phyloP scores from a whole-genome alignment of 2,888 invertebrate species.

The Alsophila aescularia region DNA sequence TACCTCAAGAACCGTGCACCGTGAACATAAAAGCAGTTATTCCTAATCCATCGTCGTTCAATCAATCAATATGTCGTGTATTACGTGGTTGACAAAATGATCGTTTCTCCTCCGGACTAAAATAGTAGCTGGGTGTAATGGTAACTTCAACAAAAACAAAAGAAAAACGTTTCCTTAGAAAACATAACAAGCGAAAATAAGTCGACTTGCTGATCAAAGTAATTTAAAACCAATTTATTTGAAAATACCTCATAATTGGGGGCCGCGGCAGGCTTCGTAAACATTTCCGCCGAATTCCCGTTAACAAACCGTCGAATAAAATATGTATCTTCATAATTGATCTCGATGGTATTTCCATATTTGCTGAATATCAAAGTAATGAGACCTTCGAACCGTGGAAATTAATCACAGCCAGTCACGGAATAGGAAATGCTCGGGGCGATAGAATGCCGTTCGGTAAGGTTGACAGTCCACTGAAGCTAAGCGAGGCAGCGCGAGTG shows the following conservation, averaged over 20 bases:
- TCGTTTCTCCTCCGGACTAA: too few relatives aligned
- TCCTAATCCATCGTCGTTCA: too few relatives aligned
- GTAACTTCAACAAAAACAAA: too few relatives aligned
- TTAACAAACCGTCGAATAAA: slow-evolving; percentile 25
- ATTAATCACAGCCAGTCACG: slow-evolving; percentile 55
- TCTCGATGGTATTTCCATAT: slow-evolving; percentile 33
- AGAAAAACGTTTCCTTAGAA: neutral
- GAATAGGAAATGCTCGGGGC: slow-evolving; percentile 34
- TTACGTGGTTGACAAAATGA: too few relatives aligned
- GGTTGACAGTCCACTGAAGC: slow-evolving; percentile 1
- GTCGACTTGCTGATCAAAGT: slow-evolving; percentile 13
- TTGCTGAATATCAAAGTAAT: slow-evolving; percentile 30
- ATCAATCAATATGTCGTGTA: too few relatives aligned
- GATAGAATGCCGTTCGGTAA: slow-evolving; percentile 20
- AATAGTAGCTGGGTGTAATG: too few relatives aligned
- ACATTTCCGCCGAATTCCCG: slow-evolving; percentile 21
- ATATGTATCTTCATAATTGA: slow-evolving; percentile 32
- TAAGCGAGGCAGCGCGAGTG: too few relatives aligned
- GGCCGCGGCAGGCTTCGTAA: slow-evolving; percentile 6
- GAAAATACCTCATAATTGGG: slow-evolving; percentile 23
- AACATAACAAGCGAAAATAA: neutral
- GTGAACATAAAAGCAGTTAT: too few relatives aligned
- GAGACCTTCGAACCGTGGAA: slow-evolving; percentile 38
- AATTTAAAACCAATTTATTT: slow-evolving; percentile 28
- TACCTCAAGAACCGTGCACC: too few relatives aligned